phyloP scores from a whole-genome alignment of 2,888 invertebrate genomes.

The Epirrita christyi region DNA sequence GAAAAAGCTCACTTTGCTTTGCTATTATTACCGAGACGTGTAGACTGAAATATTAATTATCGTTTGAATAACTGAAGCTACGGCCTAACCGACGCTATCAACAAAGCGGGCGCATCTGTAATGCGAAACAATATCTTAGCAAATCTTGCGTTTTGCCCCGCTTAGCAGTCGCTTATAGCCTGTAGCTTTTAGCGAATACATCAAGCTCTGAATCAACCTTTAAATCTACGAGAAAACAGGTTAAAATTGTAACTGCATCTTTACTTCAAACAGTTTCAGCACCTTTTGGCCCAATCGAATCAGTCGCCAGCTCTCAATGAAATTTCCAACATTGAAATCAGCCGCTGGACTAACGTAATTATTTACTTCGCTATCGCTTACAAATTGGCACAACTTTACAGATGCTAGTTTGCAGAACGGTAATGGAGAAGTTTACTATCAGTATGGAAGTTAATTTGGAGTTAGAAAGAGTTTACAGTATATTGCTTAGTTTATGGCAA shows the following conservation, averaged over 20 bases:
- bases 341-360: constrained; percentile 42
- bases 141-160: too few species aligned
- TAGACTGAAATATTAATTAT: too few species aligned
- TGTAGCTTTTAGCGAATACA: neutral
- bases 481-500: too few species aligned
- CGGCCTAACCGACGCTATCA: too few species aligned
- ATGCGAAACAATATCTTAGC: too few species aligned
- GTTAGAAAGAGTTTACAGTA: neutral
- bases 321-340: constrained; percentile 7
- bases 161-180: too few species aligned
- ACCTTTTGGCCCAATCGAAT: constrained; percentile 12
- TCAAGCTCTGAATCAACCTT: neutral
- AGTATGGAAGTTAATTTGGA: neutral
- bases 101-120: too few species aligned
- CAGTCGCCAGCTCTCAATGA: constrained; percentile 2
- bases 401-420: constrained; percentile 2
- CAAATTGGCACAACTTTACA: constrained; percentile 32
- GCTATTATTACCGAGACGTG: too few species aligned
- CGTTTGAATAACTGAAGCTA: too few species aligned
- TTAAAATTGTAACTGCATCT: too few species aligned
- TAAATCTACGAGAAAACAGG: neutral
- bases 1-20: too few species aligned
- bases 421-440: neutral
- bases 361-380: constrained; percentile 36
- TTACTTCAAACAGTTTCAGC: neutral